These are phyloP conservation scores for Ariopsis seemanni DNA, from an alignment of 2,113 vertebrate genomes.

Conservation along the genomic window DNA sequence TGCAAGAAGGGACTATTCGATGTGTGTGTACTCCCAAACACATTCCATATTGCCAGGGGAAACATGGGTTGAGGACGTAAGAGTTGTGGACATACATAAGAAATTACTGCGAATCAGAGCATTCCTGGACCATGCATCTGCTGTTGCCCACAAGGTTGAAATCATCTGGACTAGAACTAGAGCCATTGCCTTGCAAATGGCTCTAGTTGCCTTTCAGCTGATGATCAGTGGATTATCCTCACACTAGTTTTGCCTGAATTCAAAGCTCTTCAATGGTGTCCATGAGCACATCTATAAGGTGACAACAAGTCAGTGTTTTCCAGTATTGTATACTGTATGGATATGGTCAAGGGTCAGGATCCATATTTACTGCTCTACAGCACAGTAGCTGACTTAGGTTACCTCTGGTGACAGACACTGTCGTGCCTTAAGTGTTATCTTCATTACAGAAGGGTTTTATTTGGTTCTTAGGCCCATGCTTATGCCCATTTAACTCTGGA, in stretches of 20 bases:
- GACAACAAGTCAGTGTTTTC: background rate
- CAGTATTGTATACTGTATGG: background rate
- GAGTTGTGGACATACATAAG: background rate
- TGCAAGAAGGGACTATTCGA: background rate
- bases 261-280: background rate
- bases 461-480: background rate
- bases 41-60: background rate
- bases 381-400: background rate
- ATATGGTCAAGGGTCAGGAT: background rate
- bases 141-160: background rate
- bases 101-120: background rate
- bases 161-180: slow-evolving; percentile 3
- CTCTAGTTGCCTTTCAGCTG: background rate
- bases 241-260: background rate
- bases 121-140: background rate
- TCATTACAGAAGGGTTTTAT: background rate
- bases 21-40: background rate
- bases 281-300: background rate
- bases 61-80: background rate
- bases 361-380: background rate
- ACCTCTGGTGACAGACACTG: background rate
- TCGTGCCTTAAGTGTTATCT: background rate
- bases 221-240: background rate
- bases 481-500: background rate
- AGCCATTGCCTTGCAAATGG: background rate